Evolutionary conservation across 2,113 vertebrate genomes (phyloP).

Genomic region (Jacana jacana): DNA sequence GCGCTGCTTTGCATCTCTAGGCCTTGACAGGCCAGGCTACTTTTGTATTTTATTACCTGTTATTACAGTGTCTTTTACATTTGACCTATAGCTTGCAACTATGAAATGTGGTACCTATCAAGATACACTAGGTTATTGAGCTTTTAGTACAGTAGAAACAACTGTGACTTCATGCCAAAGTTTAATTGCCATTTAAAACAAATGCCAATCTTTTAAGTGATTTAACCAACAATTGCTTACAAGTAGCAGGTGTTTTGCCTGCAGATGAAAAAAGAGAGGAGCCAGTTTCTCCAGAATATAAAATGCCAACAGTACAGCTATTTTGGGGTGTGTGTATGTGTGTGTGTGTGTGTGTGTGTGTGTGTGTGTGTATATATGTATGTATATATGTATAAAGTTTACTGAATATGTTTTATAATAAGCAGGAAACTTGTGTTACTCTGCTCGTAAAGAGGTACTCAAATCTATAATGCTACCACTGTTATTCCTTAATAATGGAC

Average conservation of each 20-base stretch:
- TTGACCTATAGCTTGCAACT: constrained; percentile 26
- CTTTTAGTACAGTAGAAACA: constrained; percentile 39
- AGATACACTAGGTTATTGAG: constrained; percentile 36
- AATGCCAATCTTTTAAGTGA: constrained; percentile 6
- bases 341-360: too few species aligned
- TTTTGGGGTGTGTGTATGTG: too few species aligned
- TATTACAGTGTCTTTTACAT: constrained; percentile 40
- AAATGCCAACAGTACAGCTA: background rate
- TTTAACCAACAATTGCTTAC: constrained; percentile 19
- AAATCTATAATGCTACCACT: background rate
- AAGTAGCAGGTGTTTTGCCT: constrained; percentile 46
- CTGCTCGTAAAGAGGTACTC: background rate
- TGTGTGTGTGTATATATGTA: too few species aligned
- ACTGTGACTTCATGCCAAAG: constrained; percentile 18
- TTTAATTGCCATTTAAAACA: constrained; percentile 41
- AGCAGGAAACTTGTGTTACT: background rate
- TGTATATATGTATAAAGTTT: background rate
- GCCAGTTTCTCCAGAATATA: background rate
- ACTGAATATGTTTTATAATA: background rate
- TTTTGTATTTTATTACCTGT: constrained; percentile 50
- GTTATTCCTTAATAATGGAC: background rate
- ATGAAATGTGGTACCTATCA: constrained; percentile 30
- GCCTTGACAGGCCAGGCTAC: background rate
- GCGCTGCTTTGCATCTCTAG: background rate
- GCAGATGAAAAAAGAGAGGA: constrained; percentile 38